Percentiles rank a stretch among this genome's conserved stretches.
Evolutionary conservation across 2,113 vertebrate species (phyloP).

Genomic region (Heliornis fulica): DNA sequence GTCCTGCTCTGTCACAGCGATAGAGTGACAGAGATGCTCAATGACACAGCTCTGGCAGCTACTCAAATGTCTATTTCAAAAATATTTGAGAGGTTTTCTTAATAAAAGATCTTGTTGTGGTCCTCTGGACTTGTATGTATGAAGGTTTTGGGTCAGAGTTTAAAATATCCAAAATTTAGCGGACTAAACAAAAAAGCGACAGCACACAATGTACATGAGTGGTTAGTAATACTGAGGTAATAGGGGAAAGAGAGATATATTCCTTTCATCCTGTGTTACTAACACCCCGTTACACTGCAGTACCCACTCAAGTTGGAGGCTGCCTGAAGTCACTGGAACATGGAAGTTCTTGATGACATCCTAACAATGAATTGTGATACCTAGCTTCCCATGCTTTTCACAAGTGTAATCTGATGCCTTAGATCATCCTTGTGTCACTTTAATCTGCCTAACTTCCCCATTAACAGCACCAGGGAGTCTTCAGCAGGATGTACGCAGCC

Average conservation of each 20-base stretch:
- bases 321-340: background rate
- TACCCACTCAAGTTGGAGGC: background rate
- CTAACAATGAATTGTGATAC: background rate
- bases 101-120: background rate
- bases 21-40: background rate
- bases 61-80: background rate
- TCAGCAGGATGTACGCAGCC: rapidly evolving
- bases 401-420: background rate
- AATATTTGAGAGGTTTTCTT: rapidly evolving
- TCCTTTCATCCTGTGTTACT: background rate
- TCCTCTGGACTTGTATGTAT: rapidly evolving
- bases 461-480: background rate
- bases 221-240: background rate
- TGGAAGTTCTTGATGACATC: background rate
- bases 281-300: rapidly evolving
- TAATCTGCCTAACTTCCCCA: background rate
- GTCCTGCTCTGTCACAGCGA: background rate
- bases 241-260: background rate
- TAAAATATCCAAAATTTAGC: background rate
- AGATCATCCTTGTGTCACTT: rapidly evolving
- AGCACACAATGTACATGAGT: background rate
- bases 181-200: background rate
- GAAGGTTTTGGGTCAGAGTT: background rate
- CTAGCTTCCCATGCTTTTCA: background rate
- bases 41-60: background rate